These are phyloP conservation scores for Aphrocallistes beatrix DNA, from an alignment of 37 sponge, comb jelly and placozoan genomes.

Conservation along the genomic window DNA sequence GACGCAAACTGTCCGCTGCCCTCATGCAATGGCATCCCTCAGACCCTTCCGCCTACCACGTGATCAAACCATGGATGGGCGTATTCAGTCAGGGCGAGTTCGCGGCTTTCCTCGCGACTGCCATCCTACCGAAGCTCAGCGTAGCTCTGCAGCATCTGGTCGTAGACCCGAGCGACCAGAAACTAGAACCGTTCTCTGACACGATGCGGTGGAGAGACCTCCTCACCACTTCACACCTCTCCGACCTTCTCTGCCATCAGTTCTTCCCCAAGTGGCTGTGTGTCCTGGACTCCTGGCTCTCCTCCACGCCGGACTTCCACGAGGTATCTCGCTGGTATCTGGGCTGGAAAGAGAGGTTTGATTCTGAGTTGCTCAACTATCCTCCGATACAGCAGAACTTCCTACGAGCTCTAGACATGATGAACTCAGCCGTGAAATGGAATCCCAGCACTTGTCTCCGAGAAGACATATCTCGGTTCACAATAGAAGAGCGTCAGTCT, in stretches of 20 bases:
- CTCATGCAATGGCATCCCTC: slow-evolving; percentile 90
- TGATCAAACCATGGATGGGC: slow-evolving; percentile 84
- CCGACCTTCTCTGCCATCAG: slow-evolving; percentile 56
- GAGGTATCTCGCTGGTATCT: slow-evolving; percentile 89
- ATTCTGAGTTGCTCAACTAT: slow-evolving; percentile 42
- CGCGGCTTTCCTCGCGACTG: slow-evolving; percentile 69
- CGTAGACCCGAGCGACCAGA: slow-evolving; percentile 75
- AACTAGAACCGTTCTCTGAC: slow-evolving; percentile 76
- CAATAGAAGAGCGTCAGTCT: slow-evolving; percentile 67
- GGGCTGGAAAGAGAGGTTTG: slow-evolving; percentile 86
- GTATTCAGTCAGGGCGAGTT: slow-evolving; percentile 68
- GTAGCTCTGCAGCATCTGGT: slow-evolving; percentile 61
- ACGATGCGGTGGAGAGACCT: slow-evolving; percentile 80
- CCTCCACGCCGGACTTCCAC: slow-evolving; percentile 63
- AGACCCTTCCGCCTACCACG: slow-evolving; percentile 76
- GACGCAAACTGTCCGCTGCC: slow-evolving; percentile 82
- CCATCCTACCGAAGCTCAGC: slow-evolving; percentile 76
- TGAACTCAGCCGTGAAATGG: slow-evolving; percentile 42
- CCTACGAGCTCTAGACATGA: slow-evolving; percentile 61
- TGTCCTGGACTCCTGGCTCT: slow-evolving; percentile 65
- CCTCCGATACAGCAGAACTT: slow-evolving; percentile 55
- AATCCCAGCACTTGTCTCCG: slow-evolving; percentile 48
- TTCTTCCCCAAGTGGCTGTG: slow-evolving; percentile 93
- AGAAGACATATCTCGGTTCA: slow-evolving; percentile 74
- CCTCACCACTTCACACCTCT: slow-evolving; percentile 67